These are phyloP conservation scores for Acrocyrtus sp. DNA, from an alignment of 2,888 invertebrate species.

Conservation along the genomic window DNA sequence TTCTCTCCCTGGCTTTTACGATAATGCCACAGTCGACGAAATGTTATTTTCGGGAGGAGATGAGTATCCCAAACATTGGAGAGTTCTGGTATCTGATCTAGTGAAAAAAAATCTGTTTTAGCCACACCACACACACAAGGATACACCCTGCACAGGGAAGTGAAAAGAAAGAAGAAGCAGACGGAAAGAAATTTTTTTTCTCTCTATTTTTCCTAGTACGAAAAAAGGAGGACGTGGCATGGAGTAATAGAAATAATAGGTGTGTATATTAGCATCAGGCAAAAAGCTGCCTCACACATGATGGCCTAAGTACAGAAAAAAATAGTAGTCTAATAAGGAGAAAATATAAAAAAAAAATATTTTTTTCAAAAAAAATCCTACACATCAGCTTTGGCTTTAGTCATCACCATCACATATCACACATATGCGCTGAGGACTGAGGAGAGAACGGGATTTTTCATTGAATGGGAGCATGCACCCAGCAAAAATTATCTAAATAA, in stretches of 20 bases:
- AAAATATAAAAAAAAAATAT: background rate
- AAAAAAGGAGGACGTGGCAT: no score
- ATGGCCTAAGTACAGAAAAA: no score
- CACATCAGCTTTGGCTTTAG: background rate
- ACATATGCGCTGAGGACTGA: no score
- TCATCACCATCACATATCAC: background rate
- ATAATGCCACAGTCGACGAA: conserved; percentile 48
- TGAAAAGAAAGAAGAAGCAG: conserved; percentile 22
- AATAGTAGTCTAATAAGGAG: background rate
- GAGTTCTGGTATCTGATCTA: conserved; percentile 14
- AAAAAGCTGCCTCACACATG: no score
- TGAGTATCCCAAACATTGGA: conserved; percentile 18
- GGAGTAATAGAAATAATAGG: no score
- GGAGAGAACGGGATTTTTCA: no score
- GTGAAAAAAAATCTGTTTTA: conserved; percentile 23
- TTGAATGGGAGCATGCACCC: background rate
- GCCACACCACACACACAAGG: no score
- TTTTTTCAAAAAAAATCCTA: background rate
- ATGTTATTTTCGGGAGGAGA: conserved; percentile 43
- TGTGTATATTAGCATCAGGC: no score
- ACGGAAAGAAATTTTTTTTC: no score
- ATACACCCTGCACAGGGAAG: no score
- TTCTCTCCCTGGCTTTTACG: conserved; percentile 47
- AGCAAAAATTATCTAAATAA: conserved; percentile 36
- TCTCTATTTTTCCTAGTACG: no score